Base-by-base conservation (phyloP, 2,797 vertebrate genomes). In the Intellagama lesueurii region DNA sequence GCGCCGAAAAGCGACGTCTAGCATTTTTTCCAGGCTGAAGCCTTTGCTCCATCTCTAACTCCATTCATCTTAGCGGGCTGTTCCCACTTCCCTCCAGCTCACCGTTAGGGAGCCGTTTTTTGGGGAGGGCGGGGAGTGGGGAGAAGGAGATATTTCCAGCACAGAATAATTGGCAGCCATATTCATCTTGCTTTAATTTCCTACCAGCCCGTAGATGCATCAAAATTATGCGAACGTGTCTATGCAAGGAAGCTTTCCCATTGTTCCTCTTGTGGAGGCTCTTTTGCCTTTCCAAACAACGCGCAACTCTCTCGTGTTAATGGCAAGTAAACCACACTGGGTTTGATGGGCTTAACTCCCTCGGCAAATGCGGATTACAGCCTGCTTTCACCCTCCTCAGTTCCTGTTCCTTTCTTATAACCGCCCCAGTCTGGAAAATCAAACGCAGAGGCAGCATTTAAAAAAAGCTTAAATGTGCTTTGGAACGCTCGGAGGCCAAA, bases 1-100 rank as follows among this genome's bases (percentile, higher is more conserved):
- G 94, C 96, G 97, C 96, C 97, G 97, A 96, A 97, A 96, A 97
- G 96, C 95, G 95, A 96, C 95, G 97, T 96, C 96, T 97, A 96
- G 96, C 97, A 96, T 96, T 95, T 95, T 96, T 97, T 97, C 97
- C 95, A 96, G 96, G 97, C 96, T 96, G 95, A 96, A 97, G 96
- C 95, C 22, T 96, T 97, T 95, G 94, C 96, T 97, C 97, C 95
- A 96, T 96, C 95, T 87, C 85, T 94, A 96, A 93, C 94, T 94
- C 96, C 96, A 96, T 97, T 97, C 97, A 96, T 97, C 96, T 96
- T 95, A 96, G 94, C 94, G 96, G 96, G 96, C 95, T 96, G 95
- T 96, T 97, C 96, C 96, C 95, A 95, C 96, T 96, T 92, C 95
- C 94, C 94, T 96, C 89, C 94, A 95, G 94, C 93, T 92, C 91